Evolutionary conservation across 1,140 invertebrate species (phyloP).

Genomic region (Pygmarrhopalites habei): DNA sequence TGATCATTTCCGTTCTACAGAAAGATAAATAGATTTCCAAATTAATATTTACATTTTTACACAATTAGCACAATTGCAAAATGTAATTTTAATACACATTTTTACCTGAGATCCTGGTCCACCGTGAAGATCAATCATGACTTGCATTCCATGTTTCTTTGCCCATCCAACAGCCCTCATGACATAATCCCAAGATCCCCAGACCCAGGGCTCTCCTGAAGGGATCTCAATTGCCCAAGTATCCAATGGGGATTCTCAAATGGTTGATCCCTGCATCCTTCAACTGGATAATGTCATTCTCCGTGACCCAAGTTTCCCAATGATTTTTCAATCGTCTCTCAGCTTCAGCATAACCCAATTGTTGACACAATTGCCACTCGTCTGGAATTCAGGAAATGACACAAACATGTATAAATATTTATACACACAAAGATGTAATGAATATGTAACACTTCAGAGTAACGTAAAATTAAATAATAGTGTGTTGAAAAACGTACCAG

Average conservation of each 20-base stretch:
- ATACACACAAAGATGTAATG: too few relatives aligned
- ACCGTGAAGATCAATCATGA: conserved; percentile 36
- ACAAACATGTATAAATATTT: conserved; percentile 7
- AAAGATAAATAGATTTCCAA: too few relatives aligned
- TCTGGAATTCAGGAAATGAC: conserved; percentile 5
- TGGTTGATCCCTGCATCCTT: conserved; percentile 37
- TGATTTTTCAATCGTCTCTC: conserved; percentile 19
- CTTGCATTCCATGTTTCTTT: conserved; percentile 28
- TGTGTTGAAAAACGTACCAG: too few relatives aligned
- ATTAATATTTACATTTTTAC: too few relatives aligned
- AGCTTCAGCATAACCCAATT: conserved; percentile 23
- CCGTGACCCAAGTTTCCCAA: conserved; percentile 37
- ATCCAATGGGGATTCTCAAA: conserved; percentile 34
- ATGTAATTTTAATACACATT: too few relatives aligned
- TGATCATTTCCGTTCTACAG: conserved; percentile 35
- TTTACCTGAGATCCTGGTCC: conserved; percentile 33
- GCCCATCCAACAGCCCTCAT: conserved; percentile 31
- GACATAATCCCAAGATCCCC: conserved; percentile 36
- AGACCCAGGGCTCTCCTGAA: conserved; percentile 31
- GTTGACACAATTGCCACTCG: conserved; percentile 11
- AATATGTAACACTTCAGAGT: too few relatives aligned
- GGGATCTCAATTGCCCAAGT: conserved; percentile 34
- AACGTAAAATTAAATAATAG: too few relatives aligned
- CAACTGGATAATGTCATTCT: conserved; percentile 29
- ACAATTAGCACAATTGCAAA: too few relatives aligned